Conservation (phyloP, 2,113 vertebrate genomes). For the Heterochromis multidens region DNA sequence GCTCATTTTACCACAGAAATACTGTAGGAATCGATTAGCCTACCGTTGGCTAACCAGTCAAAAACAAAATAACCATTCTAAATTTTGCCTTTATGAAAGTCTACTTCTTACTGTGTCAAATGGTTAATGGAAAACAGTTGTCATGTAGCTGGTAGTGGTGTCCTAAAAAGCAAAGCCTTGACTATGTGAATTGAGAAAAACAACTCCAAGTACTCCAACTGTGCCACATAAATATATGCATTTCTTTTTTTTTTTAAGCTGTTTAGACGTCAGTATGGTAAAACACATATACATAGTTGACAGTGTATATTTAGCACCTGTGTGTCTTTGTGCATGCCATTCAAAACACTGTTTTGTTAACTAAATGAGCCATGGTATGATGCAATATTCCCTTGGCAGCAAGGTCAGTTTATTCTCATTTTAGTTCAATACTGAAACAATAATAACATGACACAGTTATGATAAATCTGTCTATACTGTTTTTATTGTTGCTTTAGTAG, state of each 20-base stretch:
- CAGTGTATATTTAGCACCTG: slow-evolving; percentile 20
- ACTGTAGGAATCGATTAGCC: background rate
- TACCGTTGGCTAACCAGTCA: no score
- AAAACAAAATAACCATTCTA: no score
- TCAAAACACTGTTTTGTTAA: background rate
- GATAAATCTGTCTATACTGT: background rate
- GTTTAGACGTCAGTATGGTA: background rate
- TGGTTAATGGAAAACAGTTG: background rate
- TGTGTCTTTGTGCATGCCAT: background rate
- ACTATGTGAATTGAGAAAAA: background rate
- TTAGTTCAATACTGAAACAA: background rate
- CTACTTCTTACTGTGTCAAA: no score
- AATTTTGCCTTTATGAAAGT: no score
- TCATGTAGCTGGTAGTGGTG: background rate
- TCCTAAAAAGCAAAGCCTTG: background rate
- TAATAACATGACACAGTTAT: background rate
- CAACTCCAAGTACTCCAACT: background rate
- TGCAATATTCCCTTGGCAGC: slow-evolving; percentile 20
- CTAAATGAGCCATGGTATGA: slow-evolving; percentile 16
- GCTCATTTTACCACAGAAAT: background rate
- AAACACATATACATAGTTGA: slow-evolving; percentile 17
- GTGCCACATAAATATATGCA: slow-evolving; percentile 5
- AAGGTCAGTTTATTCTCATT: background rate
- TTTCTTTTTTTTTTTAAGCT: background rate
- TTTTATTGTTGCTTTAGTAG: background rate